These are phyloP conservation scores for Pomacea maculata DNA, from an alignment of 1,140 invertebrate species.

Conservation along the genomic window DNA sequence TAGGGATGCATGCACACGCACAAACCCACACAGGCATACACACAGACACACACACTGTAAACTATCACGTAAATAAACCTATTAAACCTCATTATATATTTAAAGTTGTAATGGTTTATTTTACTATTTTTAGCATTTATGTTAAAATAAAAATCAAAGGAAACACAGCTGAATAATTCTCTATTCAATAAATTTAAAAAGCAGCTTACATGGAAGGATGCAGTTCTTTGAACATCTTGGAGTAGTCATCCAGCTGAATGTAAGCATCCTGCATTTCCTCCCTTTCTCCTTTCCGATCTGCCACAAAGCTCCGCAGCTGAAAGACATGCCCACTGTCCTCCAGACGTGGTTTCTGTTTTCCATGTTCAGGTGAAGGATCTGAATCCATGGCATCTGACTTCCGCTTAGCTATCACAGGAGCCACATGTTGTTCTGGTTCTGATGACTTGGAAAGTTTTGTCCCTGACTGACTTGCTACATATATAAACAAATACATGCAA, in stretches of 20 bases:
- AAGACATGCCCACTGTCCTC: neutral
- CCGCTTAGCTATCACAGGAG: neutral
- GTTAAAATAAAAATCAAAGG: neutral
- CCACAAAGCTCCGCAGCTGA: slow-evolving; percentile 48
- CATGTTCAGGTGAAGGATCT: slow-evolving; percentile 8
- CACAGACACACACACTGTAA: neutral
- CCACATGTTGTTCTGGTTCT: neutral
- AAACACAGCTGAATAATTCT: neutral
- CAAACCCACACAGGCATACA: neutral
- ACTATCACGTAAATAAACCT: too few species aligned
- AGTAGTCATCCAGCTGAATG: slow-evolving; percentile 60
- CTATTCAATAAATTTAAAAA: neutral
- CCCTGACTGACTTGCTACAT: neutral
- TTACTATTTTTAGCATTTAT: neutral
- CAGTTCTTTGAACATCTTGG: slow-evolving; percentile 40
- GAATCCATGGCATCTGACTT: neutral
- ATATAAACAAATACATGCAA: too few species aligned
- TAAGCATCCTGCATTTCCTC: slow-evolving; percentile 70
- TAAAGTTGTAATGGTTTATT: neutral
- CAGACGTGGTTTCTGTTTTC: neutral
- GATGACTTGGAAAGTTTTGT: neutral
- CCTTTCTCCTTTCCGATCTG: slow-evolving; percentile 66
- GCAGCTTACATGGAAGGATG: slow-evolving; percentile 57
- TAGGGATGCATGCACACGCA: neutral
- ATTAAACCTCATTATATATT: neutral